Evolutionary conservation across 2,888 invertebrate species (phyloP), one percentile per base, ranked within the genome.

Genomic region (Synergus japonicus): DNA sequence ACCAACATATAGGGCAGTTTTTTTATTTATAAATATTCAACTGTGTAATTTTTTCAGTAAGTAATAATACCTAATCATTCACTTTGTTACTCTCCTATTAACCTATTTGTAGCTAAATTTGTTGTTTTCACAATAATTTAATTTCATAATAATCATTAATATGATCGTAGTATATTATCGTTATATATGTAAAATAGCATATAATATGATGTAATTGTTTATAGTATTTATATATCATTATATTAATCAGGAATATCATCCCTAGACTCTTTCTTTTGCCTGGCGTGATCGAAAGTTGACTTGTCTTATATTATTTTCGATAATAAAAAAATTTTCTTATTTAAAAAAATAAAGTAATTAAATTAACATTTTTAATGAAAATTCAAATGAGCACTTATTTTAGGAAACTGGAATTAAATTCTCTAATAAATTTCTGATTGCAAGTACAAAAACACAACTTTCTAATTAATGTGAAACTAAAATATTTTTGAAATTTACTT

Each of bases 81-180:
- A 91, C 83, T 90, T 91, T 91, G 89, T 91, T 92, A 91, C 86
- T 92, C 88, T 89, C 90, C 91, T 91, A 92, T 92, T 92, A 92
- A 83, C 90, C 91, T 91, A 92, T 88, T 90, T 88, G 87, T 89
- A 89, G 85, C 88, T 89, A 89, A 87, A 88, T 88, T 89, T 89
- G 86, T 89, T 85, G 83, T 87, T 88, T 86, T 88, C 87, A 87
- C 86, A 89, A 90, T 89, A 89, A 90, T 89, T 90, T 89, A 90
- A 87, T 87, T 88, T 88, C 87, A 88, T 88, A 88, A 86, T 89
- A 84, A 87, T 88, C 83, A 87, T 88, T 86, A 88, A 86, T 88
- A 88, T 86, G 87, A 86, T 89, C 83, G 86, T 89, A 87, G 88
- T 87, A 87, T 88, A 85, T 88, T 87, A 87, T 88, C 83, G 82